phyloP scores from a whole-genome alignment of 2,113 vertebrate species.

The Oryzias celebensis region DNA sequence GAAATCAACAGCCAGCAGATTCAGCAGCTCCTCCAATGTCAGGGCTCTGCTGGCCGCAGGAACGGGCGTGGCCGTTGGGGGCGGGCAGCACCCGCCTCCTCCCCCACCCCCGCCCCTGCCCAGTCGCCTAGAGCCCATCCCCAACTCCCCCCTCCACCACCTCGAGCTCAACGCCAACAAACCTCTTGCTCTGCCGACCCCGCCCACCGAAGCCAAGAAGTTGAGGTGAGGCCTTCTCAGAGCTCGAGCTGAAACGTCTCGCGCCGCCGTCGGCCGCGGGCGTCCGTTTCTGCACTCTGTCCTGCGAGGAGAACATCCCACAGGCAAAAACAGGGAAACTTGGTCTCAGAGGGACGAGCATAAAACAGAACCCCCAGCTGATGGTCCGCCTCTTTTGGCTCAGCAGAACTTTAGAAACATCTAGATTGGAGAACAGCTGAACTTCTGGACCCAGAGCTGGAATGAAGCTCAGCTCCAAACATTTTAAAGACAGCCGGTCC shows the following conservation, averaged over 20 bases:
- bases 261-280: too few species aligned
- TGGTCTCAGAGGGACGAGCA: too few species aligned
- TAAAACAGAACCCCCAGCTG: too few species aligned
- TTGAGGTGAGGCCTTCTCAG: constrained; percentile 91
- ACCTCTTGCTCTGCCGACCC: constrained; percentile 93
- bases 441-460: too few species aligned
- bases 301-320: too few species aligned
- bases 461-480: too few species aligned
- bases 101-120: constrained; percentile 86
- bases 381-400: too few species aligned
- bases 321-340: too few species aligned
- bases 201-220: constrained; percentile 96
- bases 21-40: constrained; percentile 97
- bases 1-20: constrained; percentile 91
- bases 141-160: constrained; percentile 95
- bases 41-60: constrained; percentile 93
- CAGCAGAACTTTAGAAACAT: too few species aligned
- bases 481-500: too few species aligned
- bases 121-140: constrained; percentile 93
- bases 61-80: constrained; percentile 70
- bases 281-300: too few species aligned
- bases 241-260: constrained; percentile 35
- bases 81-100: constrained; percentile 83
- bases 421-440: too few species aligned
- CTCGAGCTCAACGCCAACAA: constrained; percentile 98